A percentile compares a stretch with the other conserved stretches of the same genome.
phyloP scores from a whole-genome alignment of 1,140 invertebrate genomes.

The Drepana arcuata region DNA sequence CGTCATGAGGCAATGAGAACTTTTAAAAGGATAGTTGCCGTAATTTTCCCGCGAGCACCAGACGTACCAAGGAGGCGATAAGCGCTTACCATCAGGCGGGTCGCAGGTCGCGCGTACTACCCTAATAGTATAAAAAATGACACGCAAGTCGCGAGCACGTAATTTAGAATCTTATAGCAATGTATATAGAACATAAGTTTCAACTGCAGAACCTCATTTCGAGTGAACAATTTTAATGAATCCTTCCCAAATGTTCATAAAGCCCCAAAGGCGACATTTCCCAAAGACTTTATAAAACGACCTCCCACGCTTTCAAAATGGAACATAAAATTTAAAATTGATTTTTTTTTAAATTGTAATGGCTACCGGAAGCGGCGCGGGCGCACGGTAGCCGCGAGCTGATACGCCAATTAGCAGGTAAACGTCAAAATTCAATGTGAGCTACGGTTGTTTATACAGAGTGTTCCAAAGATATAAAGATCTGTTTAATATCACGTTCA shows the following conservation, averaged over 20 bases:
- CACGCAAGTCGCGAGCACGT: no score
- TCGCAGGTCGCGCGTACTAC: no score
- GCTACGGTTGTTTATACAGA: constrained; percentile 30
- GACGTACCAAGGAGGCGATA: no score
- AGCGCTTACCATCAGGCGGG: no score
- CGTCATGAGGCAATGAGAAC: no score
- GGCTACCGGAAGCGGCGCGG: constrained; percentile 39
- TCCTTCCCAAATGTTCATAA: not conserved
- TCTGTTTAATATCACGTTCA: no score
- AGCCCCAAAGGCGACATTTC: not conserved
- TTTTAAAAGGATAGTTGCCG: no score
- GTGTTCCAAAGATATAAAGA: constrained; percentile 6
- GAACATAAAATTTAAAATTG: not conserved
- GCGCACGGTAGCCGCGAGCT: constrained; percentile 42
- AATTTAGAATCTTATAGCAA: not conserved
- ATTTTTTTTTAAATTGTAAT: constrained; percentile 1
- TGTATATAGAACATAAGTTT: not conserved
- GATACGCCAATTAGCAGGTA: constrained; percentile 49
- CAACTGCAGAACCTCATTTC: not conserved
- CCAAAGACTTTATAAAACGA: not conserved
- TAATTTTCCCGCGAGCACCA: no score
- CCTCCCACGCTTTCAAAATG: not conserved
- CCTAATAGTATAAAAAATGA: no score
- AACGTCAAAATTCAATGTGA: constrained; percentile 50
- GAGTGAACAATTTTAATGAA: not conserved